Base-by-base conservation (phyloP, 2,797 vertebrate species). In the Furcifer pardalis region DNA sequence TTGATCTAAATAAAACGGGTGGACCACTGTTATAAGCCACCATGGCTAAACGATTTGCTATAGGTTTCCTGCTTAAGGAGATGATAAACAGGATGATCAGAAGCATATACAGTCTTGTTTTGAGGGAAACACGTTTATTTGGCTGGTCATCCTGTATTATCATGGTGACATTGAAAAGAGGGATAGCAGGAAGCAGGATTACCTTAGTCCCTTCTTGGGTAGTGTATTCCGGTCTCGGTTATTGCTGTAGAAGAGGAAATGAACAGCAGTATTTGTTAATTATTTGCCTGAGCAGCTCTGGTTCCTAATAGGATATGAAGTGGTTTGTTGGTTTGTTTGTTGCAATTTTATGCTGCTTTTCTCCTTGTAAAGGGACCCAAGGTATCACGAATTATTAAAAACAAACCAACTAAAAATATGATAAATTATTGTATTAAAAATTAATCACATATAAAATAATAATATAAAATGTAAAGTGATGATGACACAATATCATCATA, bases 121-220 rank as follows among this genome's bases (percentile, higher is more conserved):
- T 76, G 32, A 25, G 68, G 52, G 35, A 63, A 65, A 73, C 17
- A 52, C 27, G 49, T 63, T 65, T 63, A 15, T 79, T 79, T 19
- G 13, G n/a, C 52, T 76, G 25, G 42, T 76, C 49, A 76, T 30
- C 13, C 23, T 56, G 23, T 74, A 59, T 42, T 79, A 35, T 60
- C 60, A 62, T 68, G 32, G 46, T 23, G 40, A 76, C 15, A 25
- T 42, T 27, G n/a, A 81, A 79, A 68, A 68, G 44, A 12, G 25
- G 30, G 32, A 21, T 65, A 65, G 65, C 12, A 27, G 37, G 62
- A 40, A 69, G 8, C 32, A 62, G 44, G 42, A 69, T 91, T 97
- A 99, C 98, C 98, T 98, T 92, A 99, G 94, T 90, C 98, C 98
- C 94, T 99, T 99, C 96, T 98, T 99, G 91, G 98, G 98, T 86